Evolutionary conservation across 2,113 vertebrate genomes (phyloP).

Genomic region (Tonatia bakeri): DNA sequence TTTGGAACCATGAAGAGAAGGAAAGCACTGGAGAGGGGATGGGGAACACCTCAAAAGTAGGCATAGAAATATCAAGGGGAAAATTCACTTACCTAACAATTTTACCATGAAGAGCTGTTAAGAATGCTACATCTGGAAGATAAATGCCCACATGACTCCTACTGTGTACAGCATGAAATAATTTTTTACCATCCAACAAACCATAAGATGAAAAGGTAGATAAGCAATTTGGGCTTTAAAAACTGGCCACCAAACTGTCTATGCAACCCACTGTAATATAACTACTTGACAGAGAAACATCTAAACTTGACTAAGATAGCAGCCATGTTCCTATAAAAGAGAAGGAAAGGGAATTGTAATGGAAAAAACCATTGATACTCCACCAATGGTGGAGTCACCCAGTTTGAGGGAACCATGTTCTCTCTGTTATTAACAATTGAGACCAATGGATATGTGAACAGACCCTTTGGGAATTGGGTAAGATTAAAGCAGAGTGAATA

Average conservation of each 20-base stretch:
- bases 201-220: background rate
- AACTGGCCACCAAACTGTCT: background rate
- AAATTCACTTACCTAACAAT: slow-evolving; percentile 2
- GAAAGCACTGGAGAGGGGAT: background rate
- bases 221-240: background rate
- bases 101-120: background rate
- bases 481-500: background rate
- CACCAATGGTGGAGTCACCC: slow-evolving; percentile 1
- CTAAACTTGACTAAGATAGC: background rate
- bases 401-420: background rate
- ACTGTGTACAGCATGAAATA: background rate
- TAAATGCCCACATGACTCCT: background rate
- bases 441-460: slow-evolving; percentile 26
- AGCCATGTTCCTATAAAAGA: background rate
- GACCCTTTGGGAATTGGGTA: slow-evolving; percentile 8
- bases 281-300: slow-evolving; percentile 5
- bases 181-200: background rate
- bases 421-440: slow-evolving; percentile 31
- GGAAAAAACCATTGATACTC: slow-evolving; percentile 20
- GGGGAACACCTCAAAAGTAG: background rate
- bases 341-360: slow-evolving; percentile 9
- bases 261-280: background rate
- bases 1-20: background rate
- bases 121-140: background rate
- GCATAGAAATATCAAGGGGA: background rate